Evolutionary conservation across 2,113 vertebrate genomes (phyloP).

Genomic region (Erythrocercus mccallii): DNA sequence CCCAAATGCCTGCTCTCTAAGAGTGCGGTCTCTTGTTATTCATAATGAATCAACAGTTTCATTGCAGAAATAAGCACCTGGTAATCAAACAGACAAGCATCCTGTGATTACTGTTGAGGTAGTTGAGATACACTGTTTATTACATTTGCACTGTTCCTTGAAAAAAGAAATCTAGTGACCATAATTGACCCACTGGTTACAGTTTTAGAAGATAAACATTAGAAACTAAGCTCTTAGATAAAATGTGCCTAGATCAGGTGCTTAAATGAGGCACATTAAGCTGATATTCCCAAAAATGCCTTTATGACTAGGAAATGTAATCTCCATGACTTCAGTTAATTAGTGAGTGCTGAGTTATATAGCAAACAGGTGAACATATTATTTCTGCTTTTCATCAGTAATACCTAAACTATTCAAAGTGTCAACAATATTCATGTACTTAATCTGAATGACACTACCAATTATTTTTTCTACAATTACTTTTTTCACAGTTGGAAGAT

Average conservation of each 20-base stretch:
- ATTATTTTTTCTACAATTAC: not conserved
- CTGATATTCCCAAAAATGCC: not conserved
- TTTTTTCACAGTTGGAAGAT: not conserved
- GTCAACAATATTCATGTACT: not conserved
- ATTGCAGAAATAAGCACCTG: not conserved
- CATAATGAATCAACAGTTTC: not conserved
- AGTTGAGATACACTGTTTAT: accelerated
- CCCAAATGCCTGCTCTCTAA: not conserved
- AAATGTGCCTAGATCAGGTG: not conserved
- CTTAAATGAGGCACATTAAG: not conserved
- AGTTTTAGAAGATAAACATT: not conserved
- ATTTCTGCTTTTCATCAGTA: not conserved
- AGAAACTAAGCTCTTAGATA: not conserved
- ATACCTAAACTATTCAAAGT: not conserved
- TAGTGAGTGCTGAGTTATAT: not conserved
- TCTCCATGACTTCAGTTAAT: not conserved
- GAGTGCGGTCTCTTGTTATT: not conserved
- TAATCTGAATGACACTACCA: not conserved
- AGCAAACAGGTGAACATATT: not conserved
- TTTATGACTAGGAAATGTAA: not conserved
- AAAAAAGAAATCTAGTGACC: not conserved
- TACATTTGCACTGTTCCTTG: not conserved
- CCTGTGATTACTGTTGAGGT: not conserved
- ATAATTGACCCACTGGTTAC: not conserved
- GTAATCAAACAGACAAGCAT: not conserved